A percentile compares a stretch with the other conserved stretches of the same genome.
Conservation (phyloP, 2,888 invertebrate species). For the Drosophila demipolita region DNA sequence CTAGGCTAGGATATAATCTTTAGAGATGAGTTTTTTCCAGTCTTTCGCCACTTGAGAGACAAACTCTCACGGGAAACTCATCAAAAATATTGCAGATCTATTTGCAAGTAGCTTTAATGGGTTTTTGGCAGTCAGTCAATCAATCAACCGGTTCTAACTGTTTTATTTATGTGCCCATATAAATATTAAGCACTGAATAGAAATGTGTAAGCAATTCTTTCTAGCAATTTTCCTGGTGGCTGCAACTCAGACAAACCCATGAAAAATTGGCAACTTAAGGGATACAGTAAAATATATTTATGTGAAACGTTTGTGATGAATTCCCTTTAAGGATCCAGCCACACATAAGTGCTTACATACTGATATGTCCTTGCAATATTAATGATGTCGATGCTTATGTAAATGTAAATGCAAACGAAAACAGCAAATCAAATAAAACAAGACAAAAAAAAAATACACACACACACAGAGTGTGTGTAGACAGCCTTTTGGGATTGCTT, state of each 20-base stretch:
- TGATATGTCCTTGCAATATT: constrained; percentile 67
- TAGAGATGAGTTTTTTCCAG: no score
- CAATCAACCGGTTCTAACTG: background rate
- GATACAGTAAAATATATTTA: background rate
- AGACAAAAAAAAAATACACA: constrained; percentile 18
- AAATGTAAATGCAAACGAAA: constrained; percentile 52
- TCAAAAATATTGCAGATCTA: background rate
- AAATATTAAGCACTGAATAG: background rate
- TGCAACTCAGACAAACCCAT: background rate
- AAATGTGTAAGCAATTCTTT: background rate
- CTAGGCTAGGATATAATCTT: no score
- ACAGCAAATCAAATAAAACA: constrained; percentile 59
- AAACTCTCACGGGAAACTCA: background rate
- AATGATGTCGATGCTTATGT: constrained; percentile 74
- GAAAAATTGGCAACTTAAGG: background rate
- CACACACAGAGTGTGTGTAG: background rate
- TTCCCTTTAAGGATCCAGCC: background rate
- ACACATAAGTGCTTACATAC: constrained; percentile 46
- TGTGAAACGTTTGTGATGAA: background rate
- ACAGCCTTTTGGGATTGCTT: background rate
- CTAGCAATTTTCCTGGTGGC: background rate
- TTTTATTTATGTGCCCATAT: background rate
- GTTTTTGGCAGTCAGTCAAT: background rate
- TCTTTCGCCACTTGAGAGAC: background rate
- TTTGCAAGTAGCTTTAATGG: background rate